A percentile compares a stretch with the other conserved stretches of the same genome.
These are phyloP conservation scores for Tyrannus savana DNA, from an alignment of 2,113 vertebrate genomes.

Conservation along the genomic window DNA sequence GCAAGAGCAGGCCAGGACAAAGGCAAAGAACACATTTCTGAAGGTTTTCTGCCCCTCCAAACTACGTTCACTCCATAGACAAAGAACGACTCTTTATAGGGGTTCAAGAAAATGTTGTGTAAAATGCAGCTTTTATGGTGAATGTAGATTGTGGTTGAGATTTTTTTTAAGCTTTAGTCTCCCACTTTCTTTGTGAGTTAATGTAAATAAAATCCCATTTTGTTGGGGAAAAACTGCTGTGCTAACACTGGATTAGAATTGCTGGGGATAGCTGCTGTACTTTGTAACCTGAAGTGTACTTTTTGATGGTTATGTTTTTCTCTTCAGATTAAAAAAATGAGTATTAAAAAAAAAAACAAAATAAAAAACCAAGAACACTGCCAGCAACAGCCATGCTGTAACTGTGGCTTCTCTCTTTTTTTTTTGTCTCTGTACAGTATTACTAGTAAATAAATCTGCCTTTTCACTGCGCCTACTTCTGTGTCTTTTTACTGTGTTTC, in stretches of 20 bases:
- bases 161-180: constrained; percentile 71
- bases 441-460: constrained; percentile 89
- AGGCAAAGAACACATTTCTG: not conserved
- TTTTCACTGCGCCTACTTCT: constrained; percentile 82
- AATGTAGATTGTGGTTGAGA: constrained; percentile 75
- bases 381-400: constrained; percentile 82
- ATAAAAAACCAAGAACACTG: constrained; percentile 75
- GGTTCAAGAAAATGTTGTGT: constrained; percentile 83
- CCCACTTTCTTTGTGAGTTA: constrained; percentile 73
- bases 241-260: constrained; percentile 81
- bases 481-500: constrained; percentile 81
- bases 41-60: not conserved
- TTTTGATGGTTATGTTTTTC: constrained; percentile 80
- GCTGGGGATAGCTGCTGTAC: constrained; percentile 83
- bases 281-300: constrained; percentile 87
- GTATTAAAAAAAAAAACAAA: constrained; percentile 32
- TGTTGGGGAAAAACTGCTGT: constrained; percentile 73
- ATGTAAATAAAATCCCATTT: constrained; percentile 78
- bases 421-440: constrained; percentile 84
- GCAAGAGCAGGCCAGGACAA: not conserved
- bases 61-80: not conserved
- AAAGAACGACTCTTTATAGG: constrained; percentile 34
- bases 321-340: constrained; percentile 73
- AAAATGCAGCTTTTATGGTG: constrained; percentile 78
- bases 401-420: constrained; percentile 81